Conservation (phyloP, 2,888 invertebrate species). For the Himalopsyche tibetana region DNA sequence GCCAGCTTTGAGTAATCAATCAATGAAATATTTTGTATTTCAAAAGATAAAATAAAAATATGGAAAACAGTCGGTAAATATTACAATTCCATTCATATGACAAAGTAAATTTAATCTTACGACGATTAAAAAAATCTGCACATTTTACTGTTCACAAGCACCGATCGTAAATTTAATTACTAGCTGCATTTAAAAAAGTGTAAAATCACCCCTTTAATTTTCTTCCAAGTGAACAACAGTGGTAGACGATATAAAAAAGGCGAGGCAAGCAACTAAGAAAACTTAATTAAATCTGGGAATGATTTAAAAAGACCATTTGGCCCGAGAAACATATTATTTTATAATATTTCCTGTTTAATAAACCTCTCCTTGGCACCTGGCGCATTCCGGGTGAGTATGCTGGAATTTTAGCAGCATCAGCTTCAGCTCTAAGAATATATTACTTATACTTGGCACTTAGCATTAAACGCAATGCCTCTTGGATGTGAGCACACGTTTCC, state of each 20-base stretch:
- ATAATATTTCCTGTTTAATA: conserved; percentile 35
- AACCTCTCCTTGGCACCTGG: conserved; percentile 28
- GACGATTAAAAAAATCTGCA: background rate
- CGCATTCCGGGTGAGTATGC: conserved; percentile 5
- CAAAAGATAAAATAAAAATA: too few relatives aligned
- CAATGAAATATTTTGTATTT: too few relatives aligned
- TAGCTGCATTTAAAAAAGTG: conserved; percentile 36
- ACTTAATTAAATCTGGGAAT: conserved; percentile 34
- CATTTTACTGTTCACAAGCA: background rate
- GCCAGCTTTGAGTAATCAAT: too few relatives aligned
- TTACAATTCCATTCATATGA: background rate
- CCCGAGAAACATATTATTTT: conserved; percentile 25
- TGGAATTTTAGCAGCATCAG: conserved; percentile 39
- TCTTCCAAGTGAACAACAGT: background rate
- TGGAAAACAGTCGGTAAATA: background rate
- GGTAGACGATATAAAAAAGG: conserved; percentile 10
- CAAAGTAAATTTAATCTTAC: background rate
- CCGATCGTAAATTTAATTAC: conserved; percentile 27
- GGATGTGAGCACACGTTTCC: conserved; percentile 22
- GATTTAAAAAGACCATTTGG: conserved; percentile 40
- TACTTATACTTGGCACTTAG: conserved; percentile 34
- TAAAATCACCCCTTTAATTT: conserved; percentile 37
- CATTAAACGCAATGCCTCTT: conserved; percentile 2
- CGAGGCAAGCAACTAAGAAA: conserved; percentile 25
- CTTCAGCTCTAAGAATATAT: conserved; percentile 14